Conservation (phyloP, 2,888 invertebrate species). For the Cactoblastis cactorum region DNA sequence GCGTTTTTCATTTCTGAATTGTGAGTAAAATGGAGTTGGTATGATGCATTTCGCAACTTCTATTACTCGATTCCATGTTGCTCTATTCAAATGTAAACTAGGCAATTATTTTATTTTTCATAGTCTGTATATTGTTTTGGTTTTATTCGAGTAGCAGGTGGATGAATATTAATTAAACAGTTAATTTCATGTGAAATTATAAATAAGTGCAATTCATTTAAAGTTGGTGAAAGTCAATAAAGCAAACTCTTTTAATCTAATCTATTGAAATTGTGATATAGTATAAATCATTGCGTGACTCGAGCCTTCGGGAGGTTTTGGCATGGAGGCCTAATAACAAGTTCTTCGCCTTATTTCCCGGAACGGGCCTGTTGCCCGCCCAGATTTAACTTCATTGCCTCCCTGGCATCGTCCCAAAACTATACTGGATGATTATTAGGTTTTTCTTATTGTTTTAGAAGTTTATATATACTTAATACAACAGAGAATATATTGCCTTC, state of each 20-base stretch:
- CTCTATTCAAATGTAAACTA: too few relatives aligned
- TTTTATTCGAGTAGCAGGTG: too few relatives aligned
- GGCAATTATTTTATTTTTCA: too few relatives aligned
- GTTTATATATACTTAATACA: background rate
- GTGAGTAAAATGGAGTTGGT: background rate
- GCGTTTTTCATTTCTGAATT: background rate
- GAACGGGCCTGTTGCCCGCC: slow-evolving; percentile 45
- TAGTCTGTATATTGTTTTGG: too few relatives aligned
- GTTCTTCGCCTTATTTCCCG: slow-evolving; percentile 43
- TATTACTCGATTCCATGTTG: too few relatives aligned
- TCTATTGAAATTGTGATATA: background rate
- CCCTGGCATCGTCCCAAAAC: slow-evolving; percentile 57
- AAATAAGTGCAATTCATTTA: too few relatives aligned
- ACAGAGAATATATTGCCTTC: background rate
- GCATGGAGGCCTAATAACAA: slow-evolving; percentile 36
- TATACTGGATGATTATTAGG: slow-evolving; percentile 51
- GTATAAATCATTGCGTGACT: background rate
- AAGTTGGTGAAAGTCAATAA: too few relatives aligned
- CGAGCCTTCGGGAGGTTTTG: slow-evolving; percentile 10
- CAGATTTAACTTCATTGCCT: slow-evolving; percentile 58
- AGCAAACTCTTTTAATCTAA: too few relatives aligned
- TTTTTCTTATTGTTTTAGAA: slow-evolving; percentile 40
- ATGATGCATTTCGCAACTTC: too few relatives aligned
- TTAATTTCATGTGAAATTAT: too few relatives aligned
- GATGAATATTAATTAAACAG: too few relatives aligned